These are phyloP conservation scores for Himalopsyche anomala DNA, from an alignment of 2,888 invertebrate species.

Conservation along the genomic window DNA sequence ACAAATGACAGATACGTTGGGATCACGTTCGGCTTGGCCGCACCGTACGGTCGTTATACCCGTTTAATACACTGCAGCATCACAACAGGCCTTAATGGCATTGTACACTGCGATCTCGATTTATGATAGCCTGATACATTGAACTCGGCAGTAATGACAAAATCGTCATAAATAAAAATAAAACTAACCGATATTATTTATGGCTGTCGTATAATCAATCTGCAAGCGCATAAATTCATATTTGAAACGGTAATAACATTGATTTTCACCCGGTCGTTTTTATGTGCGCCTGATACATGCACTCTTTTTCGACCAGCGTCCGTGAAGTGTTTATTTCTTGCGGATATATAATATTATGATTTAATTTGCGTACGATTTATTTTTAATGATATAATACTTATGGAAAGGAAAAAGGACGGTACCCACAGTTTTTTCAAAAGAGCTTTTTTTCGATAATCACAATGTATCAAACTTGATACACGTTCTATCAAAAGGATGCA, in stretches of 20 bases:
- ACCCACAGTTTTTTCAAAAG: too few relatives aligned
- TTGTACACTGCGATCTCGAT: neutral
- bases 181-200: neutral
- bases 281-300: neutral
- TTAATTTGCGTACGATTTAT: too few relatives aligned
- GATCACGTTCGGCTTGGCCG: neutral
- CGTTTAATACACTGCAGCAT: neutral
- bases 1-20: neutral
- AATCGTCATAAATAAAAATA: neutral
- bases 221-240: neutral
- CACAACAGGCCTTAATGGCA: neutral
- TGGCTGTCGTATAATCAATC: too few relatives aligned
- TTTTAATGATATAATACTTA: too few relatives aligned
- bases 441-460: too few relatives aligned
- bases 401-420: too few relatives aligned
- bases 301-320: neutral
- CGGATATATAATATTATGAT: too few relatives aligned
- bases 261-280: neutral
- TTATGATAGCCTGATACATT: constrained; percentile 1
- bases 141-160: neutral
- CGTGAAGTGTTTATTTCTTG: too few relatives aligned
- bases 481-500: too few relatives aligned
- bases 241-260: neutral
- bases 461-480: too few relatives aligned
- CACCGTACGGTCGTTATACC: neutral